phyloP scores from a whole-genome alignment of 2,797 vertebrate species.

The Alca torda region DNA sequence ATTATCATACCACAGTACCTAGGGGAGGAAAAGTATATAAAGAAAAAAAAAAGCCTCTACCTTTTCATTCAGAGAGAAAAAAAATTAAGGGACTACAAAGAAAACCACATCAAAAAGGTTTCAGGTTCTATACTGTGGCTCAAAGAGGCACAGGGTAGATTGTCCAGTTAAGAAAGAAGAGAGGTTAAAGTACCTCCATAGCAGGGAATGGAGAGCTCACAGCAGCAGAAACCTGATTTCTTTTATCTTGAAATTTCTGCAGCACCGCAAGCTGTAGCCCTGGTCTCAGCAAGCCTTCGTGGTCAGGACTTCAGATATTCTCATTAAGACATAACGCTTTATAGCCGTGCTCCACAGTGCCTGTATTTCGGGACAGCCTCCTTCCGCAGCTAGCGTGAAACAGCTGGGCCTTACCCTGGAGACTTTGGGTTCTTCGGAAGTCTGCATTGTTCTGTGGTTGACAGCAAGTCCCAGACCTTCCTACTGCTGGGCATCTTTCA shows the following conservation, averaged over 20 bases:
- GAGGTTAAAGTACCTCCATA: background rate
- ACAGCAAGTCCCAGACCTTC: background rate
- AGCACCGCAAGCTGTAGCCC: background rate
- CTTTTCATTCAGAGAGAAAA: background rate
- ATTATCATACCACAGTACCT: conserved; percentile 19
- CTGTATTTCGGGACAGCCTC: background rate
- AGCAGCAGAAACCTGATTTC: background rate
- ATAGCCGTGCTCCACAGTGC: background rate
- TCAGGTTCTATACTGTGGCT: background rate
- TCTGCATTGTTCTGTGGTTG: background rate
- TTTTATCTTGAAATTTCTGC: background rate
- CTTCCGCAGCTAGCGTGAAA: background rate
- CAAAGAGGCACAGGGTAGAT: background rate
- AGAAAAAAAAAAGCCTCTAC: background rate
- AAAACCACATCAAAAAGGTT: background rate
- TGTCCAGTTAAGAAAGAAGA: background rate
- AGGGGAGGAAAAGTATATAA: background rate
- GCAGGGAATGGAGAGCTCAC: background rate
- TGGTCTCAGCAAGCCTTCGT: background rate
- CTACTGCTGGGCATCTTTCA: background rate
- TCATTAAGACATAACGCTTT: background rate
- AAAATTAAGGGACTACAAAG: conserved; percentile 11
- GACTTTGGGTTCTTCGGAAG: background rate
- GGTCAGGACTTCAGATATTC: background rate
- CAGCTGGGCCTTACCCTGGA: background rate